Percentiles rank a stretch among this genome's conserved stretches.
These are phyloP conservation scores for Eurytoma adleriae DNA, from an alignment of 2,888 invertebrate species.

Conservation along the genomic window DNA sequence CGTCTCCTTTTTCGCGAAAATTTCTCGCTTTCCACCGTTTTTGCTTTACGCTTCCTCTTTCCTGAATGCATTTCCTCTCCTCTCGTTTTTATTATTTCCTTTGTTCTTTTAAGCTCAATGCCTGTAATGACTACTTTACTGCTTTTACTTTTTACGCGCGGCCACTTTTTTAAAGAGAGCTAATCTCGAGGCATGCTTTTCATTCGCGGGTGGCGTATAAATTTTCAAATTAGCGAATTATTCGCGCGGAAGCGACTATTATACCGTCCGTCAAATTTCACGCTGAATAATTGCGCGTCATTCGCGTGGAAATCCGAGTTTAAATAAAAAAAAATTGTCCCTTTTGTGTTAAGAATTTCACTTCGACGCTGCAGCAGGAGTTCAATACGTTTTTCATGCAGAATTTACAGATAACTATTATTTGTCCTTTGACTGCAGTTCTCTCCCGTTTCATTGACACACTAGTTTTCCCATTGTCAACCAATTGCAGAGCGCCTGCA, in stretches of 20 bases:
- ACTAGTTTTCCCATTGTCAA: conserved; percentile 32
- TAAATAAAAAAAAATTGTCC: background rate
- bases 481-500: conserved; percentile 18
- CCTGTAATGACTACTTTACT: conserved; percentile 47
- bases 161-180: too few species aligned
- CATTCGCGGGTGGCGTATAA: background rate
- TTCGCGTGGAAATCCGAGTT: background rate
- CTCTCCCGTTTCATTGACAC: background rate
- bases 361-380: conserved; percentile 11
- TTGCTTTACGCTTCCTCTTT: conserved; percentile 47
- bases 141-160: conserved; percentile 4
- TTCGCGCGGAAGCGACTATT: background rate
- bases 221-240: conserved; percentile 3
- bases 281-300: background rate
- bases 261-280: background rate
- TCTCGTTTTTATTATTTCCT: conserved; percentile 49
- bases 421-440: conserved; percentile 44
- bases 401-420: conserved; percentile 37
- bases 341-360: conserved; percentile 30
- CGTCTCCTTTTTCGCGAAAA: conserved; percentile 26
- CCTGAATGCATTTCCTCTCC: conserved; percentile 49
- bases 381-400: conserved; percentile 33
- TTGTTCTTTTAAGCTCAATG: conserved; percentile 47
- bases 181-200: background rate
- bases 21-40: conserved; percentile 52